phyloP scores from a whole-genome alignment of 1,140 invertebrate genomes.

The Musca vetustissima region DNA sequence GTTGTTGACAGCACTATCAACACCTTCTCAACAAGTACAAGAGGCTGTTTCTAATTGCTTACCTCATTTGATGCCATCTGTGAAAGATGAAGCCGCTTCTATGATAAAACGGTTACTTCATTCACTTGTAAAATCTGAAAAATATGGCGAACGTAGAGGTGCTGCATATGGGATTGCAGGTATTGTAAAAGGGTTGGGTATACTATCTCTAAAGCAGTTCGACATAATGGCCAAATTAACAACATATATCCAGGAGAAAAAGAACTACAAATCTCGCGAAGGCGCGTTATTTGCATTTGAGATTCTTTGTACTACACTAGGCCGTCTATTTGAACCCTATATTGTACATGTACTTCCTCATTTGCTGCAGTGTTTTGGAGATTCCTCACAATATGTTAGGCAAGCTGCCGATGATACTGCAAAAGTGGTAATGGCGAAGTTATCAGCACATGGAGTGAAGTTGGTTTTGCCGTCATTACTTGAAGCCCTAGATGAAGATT shows the following conservation, averaged over 20 bases:
- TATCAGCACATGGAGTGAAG: slow-evolving; percentile 96
- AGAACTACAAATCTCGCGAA: slow-evolving; percentile 90
- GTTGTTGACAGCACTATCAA: slow-evolving; percentile 88
- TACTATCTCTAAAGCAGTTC: slow-evolving; percentile 90
- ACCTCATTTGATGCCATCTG: slow-evolving; percentile 87
- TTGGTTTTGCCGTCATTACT: slow-evolving; percentile 89
- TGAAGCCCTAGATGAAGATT: slow-evolving; percentile 93
- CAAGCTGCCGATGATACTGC: slow-evolving; percentile 93
- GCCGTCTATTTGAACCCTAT: slow-evolving; percentile 96
- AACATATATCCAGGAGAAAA: slow-evolving; percentile 94
- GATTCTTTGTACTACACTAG: slow-evolving; percentile 93
- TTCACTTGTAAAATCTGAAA: slow-evolving; percentile 88
- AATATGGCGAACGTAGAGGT: slow-evolving; percentile 87
- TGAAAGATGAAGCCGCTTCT: slow-evolving; percentile 85
- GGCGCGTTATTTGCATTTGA: slow-evolving; percentile 97
- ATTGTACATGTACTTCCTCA: slow-evolving; percentile 96
- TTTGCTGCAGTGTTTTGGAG: slow-evolving; percentile 93
- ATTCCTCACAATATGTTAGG: slow-evolving; percentile 86
- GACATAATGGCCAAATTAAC: slow-evolving; percentile 95
- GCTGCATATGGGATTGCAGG: slow-evolving; percentile 89
- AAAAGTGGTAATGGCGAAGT: slow-evolving; percentile 93
- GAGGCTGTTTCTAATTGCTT: slow-evolving; percentile 97
- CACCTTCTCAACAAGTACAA: slow-evolving; percentile 97
- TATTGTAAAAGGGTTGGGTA: slow-evolving; percentile 93
- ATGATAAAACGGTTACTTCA: slow-evolving; percentile 87